Evolutionary conservation across 2,888 invertebrate species (phyloP), one percentile per base, ranked within the genome.

Genomic region (Elysia crispata): DNA sequence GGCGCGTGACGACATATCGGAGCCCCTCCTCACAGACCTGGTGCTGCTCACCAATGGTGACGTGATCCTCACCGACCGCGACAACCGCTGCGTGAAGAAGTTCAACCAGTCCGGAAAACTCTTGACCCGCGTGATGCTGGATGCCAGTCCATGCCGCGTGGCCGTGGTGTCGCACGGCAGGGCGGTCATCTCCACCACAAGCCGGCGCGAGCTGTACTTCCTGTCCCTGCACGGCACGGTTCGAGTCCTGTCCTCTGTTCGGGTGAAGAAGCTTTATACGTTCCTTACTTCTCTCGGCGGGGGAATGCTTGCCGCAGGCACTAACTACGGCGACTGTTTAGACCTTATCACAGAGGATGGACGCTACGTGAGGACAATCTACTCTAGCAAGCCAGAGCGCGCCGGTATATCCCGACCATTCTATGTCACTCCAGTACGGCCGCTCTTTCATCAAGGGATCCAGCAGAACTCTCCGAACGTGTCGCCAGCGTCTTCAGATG

Each of bases 31-130:
- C 64, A 83, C 83, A 0, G 83, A 83, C 67, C 33, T 82, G 5
- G 54, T 82, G 15, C 54, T 83, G 62, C 67, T 83, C 60, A 62
- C 77, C 41, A 79, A 73, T 57, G 82, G 82, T 33, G 83, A 83
- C 77, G 79, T 83, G 76, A 83, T 83, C 18, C 31, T 82, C 1
- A 81, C 82, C 13, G 83, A 83, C 69, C 23, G 83, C 25, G 83
- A 83, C 70, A 83, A 83, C 78, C 82, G 75, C 76, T 81, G 82
- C 72, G 77, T 83, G 33, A 83, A 83, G 41, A 83, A 83, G 64
- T 83, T 82, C 76, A 83, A 82, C 81, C 25, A 75, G 23, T 31
- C 81, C 6, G 83, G 83, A n/a, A 81, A 81, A 60, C 81, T 82
- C 18, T 76, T 83, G 64, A 83, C 83, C 3, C 81, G 81, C 5